phyloP scores from a whole-genome alignment of 2,797 vertebrate species.

The Aselliscus stoliczkanus region DNA sequence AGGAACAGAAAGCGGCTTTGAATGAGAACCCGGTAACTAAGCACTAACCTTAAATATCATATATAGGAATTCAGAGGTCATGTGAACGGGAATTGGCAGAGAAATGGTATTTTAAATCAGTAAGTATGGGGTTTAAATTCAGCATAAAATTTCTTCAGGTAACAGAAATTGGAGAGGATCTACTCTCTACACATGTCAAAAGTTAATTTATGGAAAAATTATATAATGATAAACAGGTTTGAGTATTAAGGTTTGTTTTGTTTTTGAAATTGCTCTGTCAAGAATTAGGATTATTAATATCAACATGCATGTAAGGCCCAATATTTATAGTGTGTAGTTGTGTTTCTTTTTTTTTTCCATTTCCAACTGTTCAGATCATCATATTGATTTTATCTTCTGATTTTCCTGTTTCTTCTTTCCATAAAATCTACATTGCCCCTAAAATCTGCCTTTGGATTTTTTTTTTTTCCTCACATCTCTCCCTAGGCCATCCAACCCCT shows the following conservation, averaged over 20 bases:
- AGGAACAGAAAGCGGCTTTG: background rate
- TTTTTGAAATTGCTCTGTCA: background rate
- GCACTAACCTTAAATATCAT: background rate
- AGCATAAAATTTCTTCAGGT: background rate
- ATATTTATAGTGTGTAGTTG: background rate
- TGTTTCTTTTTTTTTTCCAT: background rate
- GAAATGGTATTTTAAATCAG: background rate
- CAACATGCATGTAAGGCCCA: background rate
- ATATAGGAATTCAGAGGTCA: background rate
- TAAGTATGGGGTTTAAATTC: background rate
- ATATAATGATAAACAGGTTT: background rate
- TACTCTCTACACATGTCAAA: background rate
- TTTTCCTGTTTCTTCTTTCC: background rate
- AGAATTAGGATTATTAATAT: slow-evolving; percentile 1
- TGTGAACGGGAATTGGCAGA: background rate
- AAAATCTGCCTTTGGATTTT: background rate
- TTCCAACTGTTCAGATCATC: background rate
- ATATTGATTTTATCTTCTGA: background rate
- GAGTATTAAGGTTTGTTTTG: background rate
- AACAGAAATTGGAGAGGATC: background rate
- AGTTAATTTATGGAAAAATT: background rate
- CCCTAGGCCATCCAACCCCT: background rate
- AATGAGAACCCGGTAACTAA: background rate
- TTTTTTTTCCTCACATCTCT: background rate
- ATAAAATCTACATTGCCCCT: background rate